phyloP scores from a whole-genome alignment of 2,113 vertebrate genomes.

The Archilochus colubris region DNA sequence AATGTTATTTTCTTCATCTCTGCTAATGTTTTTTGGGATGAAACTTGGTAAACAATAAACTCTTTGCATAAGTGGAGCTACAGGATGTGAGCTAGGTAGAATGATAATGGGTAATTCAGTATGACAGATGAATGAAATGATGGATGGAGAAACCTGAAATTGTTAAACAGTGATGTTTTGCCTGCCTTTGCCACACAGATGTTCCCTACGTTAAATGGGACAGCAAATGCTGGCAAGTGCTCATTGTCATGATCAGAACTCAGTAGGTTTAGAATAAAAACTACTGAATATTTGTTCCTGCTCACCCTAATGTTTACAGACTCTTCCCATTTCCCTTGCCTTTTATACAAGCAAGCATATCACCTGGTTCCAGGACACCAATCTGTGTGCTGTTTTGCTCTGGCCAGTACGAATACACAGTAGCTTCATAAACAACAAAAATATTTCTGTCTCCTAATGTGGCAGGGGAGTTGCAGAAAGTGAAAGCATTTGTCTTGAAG shows the following conservation, averaged over 20 bases:
- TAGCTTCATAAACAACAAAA: background rate
- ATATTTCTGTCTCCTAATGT: background rate
- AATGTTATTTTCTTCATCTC: background rate
- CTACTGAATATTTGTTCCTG: rapidly evolving
- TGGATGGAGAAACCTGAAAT: background rate
- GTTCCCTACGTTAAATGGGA: background rate
- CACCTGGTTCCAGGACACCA: background rate
- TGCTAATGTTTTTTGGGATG: background rate
- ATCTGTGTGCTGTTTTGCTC: background rate
- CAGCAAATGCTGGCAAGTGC: background rate
- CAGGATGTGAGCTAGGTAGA: background rate
- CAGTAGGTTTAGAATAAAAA: background rate
- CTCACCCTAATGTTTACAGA: background rate
- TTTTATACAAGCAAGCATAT: background rate
- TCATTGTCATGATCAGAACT: background rate
- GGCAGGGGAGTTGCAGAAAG: background rate
- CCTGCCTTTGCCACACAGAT: background rate
- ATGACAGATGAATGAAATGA: background rate
- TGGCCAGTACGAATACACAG: background rate
- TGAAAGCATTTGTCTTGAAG: background rate
- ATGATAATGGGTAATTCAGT: background rate
- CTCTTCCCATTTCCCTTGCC: background rate
- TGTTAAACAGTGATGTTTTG: background rate
- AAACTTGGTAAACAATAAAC: background rate
- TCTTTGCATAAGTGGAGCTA: background rate